Conservation (phyloP, 2,113 vertebrate genomes). For the Phalacrocorax brasilianus region DNA sequence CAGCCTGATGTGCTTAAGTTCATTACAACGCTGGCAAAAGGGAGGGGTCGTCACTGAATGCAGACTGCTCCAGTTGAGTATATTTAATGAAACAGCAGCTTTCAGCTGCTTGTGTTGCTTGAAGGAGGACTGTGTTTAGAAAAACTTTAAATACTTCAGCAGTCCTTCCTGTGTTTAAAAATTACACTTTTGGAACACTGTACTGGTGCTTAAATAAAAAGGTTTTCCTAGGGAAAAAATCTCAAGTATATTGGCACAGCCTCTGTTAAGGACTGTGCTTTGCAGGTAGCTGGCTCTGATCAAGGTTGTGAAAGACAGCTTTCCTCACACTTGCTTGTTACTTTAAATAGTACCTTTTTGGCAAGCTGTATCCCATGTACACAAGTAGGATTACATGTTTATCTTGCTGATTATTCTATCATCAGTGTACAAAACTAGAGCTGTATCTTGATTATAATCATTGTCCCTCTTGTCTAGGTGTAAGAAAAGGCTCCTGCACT, state of each 20-base stretch:
- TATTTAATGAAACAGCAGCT: not conserved
- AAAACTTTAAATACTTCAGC: not conserved
- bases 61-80: not conserved
- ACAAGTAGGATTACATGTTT: not conserved
- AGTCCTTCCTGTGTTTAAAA: not conserved
- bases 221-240: not conserved
- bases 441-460: not conserved
- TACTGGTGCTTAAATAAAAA: constrained; percentile 10
- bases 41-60: not conserved
- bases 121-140: not conserved
- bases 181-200: not conserved
- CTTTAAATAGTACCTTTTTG: not conserved
- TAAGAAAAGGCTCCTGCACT: not conserved
- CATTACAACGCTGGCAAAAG: not conserved
- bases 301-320: not conserved
- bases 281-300: not conserved
- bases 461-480: not conserved
- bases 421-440: not conserved
- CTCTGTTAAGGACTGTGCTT: not conserved
- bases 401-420: not conserved
- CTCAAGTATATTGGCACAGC: not conserved
- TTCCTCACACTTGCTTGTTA: not conserved
- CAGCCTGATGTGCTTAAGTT: accelerated
- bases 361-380: not conserved
- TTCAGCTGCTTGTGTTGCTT: not conserved